Base-by-base conservation (phyloP, 2,888 invertebrate species). In the Idaea aversata region DNA sequence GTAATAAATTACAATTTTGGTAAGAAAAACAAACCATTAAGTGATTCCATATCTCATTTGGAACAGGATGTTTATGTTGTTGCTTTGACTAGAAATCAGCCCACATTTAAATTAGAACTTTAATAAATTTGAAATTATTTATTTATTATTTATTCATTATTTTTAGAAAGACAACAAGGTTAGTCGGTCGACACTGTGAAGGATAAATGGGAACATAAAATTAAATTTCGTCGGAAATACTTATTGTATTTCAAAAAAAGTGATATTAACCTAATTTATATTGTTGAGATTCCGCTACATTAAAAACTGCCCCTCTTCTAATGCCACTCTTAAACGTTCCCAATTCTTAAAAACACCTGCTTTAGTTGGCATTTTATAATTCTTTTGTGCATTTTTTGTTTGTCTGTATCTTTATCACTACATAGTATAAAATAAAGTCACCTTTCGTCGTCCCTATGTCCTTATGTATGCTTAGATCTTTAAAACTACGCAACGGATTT, bases 51-150 rank as follows among this genome's bases (percentile, higher is more conserved):
- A 64, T 67, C 35, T 70, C 65, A 76, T 76, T 71, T 72, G 72
- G 74, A 68, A 72, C 78, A 81, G 82, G 82, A 83, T 80, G 79
- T 82, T 81, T 79, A 72, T 74, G 74, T 73, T 70, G 67, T 70
- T 70, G 69, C 68, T 70, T 65, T 70, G 66, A 63, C 64, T 68
- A 65, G 57, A 16, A 47, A 63, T 66, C 62, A 63, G 65, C 70
- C 59, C 65, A 66, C 62, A 66, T 64, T 62, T 72, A 75, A 77
- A 70, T 71, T 68, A 47, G 47, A 25, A 62, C 68, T 77, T 76
- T 77, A 66, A 78, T 79, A 72, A 72, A 70, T 71, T 72, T 71
- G 61, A 57, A 61, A 65, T 67, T 70, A 47, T 70, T 74, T n/a
- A n/a, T n/a, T n/a, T n/a, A n/a, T n/a, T n/a, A n/a, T n/a, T n/a